These are phyloP conservation scores for Limenitis camilla DNA, from an alignment of 2,888 invertebrate genomes.

Conservation along the genomic window DNA sequence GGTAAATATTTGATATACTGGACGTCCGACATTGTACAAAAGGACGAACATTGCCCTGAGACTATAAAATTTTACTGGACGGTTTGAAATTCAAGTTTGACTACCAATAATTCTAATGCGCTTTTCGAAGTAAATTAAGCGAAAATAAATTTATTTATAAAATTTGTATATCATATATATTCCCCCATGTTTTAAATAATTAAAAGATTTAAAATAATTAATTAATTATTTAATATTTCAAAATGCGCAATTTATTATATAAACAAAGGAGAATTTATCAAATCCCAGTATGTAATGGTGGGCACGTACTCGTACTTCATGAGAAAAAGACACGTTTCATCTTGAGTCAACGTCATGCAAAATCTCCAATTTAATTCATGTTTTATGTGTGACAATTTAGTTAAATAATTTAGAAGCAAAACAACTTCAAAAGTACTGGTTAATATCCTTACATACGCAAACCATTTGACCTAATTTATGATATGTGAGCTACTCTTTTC, in stretches of 20 bases:
- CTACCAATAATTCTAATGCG: not conserved
- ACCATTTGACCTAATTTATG: too few species aligned
- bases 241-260: slow-evolving; percentile 33
- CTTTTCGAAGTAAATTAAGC: not conserved
- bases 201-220: too few species aligned
- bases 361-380: slow-evolving; percentile 1
- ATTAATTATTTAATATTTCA: not conserved
- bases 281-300: slow-evolving; percentile 5
- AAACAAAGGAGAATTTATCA: slow-evolving; percentile 26
- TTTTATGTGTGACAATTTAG: not conserved
- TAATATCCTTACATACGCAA: too few species aligned
- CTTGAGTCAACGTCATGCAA: slow-evolving; percentile 14
- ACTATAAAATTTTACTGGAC: slow-evolving; percentile 10
- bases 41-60: slow-evolving; percentile 59
- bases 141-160: too few species aligned
- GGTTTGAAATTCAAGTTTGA: not conserved
- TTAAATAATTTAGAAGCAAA: not conserved
- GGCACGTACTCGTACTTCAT: slow-evolving; percentile 22
- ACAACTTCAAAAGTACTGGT: too few species aligned
- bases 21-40: slow-evolving; percentile 42
- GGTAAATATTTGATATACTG: slow-evolving; percentile 20
- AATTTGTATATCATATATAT: too few species aligned
- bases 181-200: too few species aligned
- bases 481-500: too few species aligned
- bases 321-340: slow-evolving; percentile 21